These are phyloP conservation scores for Salmo trutta DNA, from an alignment of 2,797 vertebrate species.

Conservation along the genomic window DNA sequence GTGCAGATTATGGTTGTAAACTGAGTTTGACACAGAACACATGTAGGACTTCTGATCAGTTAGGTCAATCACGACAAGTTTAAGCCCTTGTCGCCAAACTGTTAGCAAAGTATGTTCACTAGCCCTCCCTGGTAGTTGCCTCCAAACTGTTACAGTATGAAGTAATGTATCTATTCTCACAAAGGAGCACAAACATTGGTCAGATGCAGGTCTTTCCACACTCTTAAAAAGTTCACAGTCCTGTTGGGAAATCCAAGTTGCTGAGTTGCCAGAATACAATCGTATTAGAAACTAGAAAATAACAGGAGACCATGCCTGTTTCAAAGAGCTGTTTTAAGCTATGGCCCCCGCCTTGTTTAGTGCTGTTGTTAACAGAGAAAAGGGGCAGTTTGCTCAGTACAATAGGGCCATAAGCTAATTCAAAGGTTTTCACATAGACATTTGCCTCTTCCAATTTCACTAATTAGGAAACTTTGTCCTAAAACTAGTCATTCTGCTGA, in stretches of 20 bases:
- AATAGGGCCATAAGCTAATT: conserved; percentile 32
- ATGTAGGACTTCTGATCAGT: not conserved
- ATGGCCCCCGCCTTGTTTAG: not conserved
- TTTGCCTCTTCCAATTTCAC: conserved; percentile 45
- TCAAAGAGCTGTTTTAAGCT: conserved; percentile 25
- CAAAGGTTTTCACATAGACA: conserved; percentile 31
- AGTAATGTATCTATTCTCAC: not conserved
- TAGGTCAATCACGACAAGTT: not conserved
- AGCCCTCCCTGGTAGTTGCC: not conserved
- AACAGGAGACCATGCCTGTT: conserved; percentile 22
- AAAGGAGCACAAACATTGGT: conserved; percentile 2
- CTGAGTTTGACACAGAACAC: conserved; percentile 39
- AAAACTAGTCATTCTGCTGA: conserved; percentile 35
- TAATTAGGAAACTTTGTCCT: conserved; percentile 54
- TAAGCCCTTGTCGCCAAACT: not conserved
- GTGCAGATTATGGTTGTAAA: conserved; percentile 39
- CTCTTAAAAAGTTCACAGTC: conserved; percentile 5
- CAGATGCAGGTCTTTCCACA: not conserved
- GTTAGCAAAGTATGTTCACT: not conserved
- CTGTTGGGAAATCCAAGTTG: conserved; percentile 36
- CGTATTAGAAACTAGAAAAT: conserved; percentile 24
- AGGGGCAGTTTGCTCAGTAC: conserved; percentile 40
- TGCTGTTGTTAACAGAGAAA: conserved; percentile 12
- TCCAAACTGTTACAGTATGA: conserved; percentile 6
- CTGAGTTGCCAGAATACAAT: conserved; percentile 30